These are phyloP conservation scores for Brachionus rubens DNA, from an alignment of 1,140 invertebrate genomes.

Conservation along the genomic window DNA sequence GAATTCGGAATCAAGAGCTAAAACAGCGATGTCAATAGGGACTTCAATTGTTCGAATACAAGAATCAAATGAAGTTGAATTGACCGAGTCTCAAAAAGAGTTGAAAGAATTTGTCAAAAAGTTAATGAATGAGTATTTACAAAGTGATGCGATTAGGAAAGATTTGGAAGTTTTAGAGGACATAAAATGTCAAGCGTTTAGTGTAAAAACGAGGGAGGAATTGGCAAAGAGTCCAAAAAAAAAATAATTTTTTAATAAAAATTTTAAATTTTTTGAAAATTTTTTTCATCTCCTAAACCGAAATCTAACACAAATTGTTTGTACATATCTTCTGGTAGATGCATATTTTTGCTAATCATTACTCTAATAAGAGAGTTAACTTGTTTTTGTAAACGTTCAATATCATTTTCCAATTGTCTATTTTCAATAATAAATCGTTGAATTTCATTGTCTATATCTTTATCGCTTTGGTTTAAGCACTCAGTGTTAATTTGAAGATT, in stretches of 20 bases:
- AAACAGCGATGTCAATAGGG: not conserved
- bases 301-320: too few relatives aligned
- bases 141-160: not conserved
- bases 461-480: too few relatives aligned
- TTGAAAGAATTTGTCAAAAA: not conserved
- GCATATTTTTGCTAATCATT: too few relatives aligned
- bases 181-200: not conserved
- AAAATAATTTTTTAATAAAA: not conserved
- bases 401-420: too few relatives aligned
- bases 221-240: not conserved
- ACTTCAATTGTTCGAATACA: not conserved
- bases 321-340: too few relatives aligned
- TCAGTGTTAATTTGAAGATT: too few relatives aligned
- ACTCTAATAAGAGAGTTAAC: too few relatives aligned
- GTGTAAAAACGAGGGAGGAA: not conserved
- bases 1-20: conserved; percentile 25
- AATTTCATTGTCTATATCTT: too few relatives aligned
- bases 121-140: not conserved
- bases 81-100: not conserved
- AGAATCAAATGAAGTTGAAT: not conserved
- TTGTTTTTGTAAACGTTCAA: too few relatives aligned
- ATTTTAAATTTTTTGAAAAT: not conserved
- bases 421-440: too few relatives aligned
- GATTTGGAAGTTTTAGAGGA: not conserved
- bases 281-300: too few relatives aligned